Evolutionary conservation across 2,888 invertebrate species (phyloP).

Genomic region (Tetranychus piercei): DNA sequence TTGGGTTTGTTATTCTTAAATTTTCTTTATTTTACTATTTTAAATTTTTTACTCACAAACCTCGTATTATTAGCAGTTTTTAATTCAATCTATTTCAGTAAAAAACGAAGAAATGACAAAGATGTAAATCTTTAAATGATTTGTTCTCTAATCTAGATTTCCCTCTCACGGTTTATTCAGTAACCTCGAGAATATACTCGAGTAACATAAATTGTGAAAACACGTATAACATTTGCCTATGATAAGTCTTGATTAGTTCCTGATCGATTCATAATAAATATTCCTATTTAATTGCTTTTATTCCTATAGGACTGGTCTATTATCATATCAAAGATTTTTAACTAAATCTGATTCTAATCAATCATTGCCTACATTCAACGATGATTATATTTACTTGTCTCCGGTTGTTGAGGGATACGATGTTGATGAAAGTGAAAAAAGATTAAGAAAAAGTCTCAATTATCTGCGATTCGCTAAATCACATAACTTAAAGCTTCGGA

Average conservation of each 20-base stretch:
- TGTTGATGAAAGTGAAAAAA: not conserved
- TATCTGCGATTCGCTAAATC: constrained; percentile 16
- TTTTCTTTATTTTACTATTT: not conserved
- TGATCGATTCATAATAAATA: too few species aligned
- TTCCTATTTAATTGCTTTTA: too few species aligned
- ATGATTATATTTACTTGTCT: constrained; percentile 7
- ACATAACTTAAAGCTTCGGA: not conserved
- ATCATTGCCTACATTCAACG: not conserved
- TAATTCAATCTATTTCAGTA: not conserved
- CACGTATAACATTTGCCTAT: too few species aligned
- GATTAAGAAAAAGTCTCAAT: constrained; percentile 16
- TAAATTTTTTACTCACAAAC: not conserved
- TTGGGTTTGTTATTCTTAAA: constrained; percentile 1
- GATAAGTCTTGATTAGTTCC: too few species aligned
- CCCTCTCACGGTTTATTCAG: too few species aligned
- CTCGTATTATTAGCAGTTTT: not conserved
- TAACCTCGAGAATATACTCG: too few species aligned
- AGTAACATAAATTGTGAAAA: too few species aligned
- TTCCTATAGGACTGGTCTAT: not conserved
- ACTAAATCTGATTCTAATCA: not conserved
- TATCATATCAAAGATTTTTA: not conserved
- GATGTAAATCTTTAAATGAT: too few species aligned
- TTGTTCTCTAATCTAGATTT: too few species aligned
- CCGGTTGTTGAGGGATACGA: not conserved
- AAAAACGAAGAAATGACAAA: too few species aligned